Conservation (phyloP, 2,113 vertebrate species). For the Gorsachius goisagi region DNA sequence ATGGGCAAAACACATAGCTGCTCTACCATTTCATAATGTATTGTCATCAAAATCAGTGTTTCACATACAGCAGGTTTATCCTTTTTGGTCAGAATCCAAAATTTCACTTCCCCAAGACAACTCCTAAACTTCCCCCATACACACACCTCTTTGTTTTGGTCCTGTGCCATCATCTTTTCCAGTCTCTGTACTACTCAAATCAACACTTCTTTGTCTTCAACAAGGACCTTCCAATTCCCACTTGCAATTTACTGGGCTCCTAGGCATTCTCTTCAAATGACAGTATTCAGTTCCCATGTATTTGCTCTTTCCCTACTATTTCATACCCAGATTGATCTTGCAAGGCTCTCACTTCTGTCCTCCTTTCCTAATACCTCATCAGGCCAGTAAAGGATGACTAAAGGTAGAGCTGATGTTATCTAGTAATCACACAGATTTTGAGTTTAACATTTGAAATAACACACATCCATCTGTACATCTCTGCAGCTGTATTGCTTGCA, state of each 20-base stretch:
- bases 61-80: not conserved
- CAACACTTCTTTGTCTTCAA: not conserved
- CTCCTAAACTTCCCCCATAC: not conserved
- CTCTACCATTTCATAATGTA: not conserved
- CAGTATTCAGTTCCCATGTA: not conserved
- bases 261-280: not conserved
- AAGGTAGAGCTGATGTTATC: not conserved
- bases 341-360: not conserved
- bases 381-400: not conserved
- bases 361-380: not conserved
- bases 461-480: fast-evolving
- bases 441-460: not conserved
- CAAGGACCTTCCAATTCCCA: not conserved
- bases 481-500: not conserved
- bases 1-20: not conserved
- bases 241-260: not conserved
- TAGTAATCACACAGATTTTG: not conserved
- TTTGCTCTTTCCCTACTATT: not conserved
- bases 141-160: not conserved
- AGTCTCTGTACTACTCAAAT: not conserved
- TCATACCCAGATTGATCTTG: not conserved
- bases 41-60: not conserved
- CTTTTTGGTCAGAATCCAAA: not conserved
- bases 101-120: not conserved
- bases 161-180: not conserved